phyloP scores from a whole-genome alignment of 2,888 invertebrate genomes.

The Cremastinae sp. region DNA sequence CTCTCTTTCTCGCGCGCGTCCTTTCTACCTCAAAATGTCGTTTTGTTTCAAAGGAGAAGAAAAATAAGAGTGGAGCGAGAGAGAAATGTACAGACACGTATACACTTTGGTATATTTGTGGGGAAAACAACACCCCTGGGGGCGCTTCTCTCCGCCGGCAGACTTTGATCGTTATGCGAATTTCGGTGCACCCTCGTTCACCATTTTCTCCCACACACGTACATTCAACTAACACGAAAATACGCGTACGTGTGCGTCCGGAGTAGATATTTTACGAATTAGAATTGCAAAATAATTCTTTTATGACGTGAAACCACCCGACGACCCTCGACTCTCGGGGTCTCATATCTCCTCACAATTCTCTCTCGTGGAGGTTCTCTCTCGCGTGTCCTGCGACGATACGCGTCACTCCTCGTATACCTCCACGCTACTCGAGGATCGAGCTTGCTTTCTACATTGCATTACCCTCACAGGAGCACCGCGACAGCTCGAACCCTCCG shows the following conservation, averaged over 20 bases:
- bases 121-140: slow-evolving; percentile 61
- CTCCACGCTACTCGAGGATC: too few relatives aligned
- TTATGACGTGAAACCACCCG: slow-evolving; percentile 61
- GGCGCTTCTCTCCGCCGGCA: slow-evolving; percentile 59
- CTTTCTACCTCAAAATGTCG: not conserved
- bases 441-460: too few relatives aligned
- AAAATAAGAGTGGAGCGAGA: slow-evolving; percentile 24
- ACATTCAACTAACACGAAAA: not conserved
- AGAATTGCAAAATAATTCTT: slow-evolving; percentile 65
- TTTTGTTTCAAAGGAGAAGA: slow-evolving; percentile 48
- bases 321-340: slow-evolving; percentile 60
- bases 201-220: slow-evolving; percentile 22
- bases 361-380: slow-evolving; percentile 7
- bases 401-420: too few relatives aligned
- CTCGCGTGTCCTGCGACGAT: slow-evolving; percentile 6
- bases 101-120: slow-evolving; percentile 28
- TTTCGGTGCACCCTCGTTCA: slow-evolving; percentile 60
- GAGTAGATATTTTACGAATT: slow-evolving; percentile 42
- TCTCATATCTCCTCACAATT: slow-evolving; percentile 20
- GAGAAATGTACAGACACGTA: slow-evolving; percentile 8
- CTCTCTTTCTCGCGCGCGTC: not conserved
- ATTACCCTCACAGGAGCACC: too few relatives aligned
- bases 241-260: not conserved
- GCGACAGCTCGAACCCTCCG: too few relatives aligned
- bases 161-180: slow-evolving; percentile 64